Percentiles rank a stretch among this genome's conserved stretches.
Conservation (phyloP, 2,888 invertebrate species). For the Xestoiulus laeticollis region DNA sequence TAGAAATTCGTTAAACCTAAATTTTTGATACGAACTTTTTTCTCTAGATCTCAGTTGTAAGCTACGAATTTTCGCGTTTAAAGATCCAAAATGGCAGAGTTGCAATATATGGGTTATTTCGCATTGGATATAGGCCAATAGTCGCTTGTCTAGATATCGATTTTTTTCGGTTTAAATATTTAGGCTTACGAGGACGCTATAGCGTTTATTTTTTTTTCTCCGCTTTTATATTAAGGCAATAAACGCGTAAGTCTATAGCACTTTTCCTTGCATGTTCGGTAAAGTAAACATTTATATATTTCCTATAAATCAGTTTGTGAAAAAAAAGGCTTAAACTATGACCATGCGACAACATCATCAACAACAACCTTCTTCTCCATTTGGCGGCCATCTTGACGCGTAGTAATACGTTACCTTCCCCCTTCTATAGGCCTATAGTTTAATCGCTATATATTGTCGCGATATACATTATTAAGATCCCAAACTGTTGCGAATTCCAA, state of each 20-base stretch:
- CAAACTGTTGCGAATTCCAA: neutral
- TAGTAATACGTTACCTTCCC: neutral
- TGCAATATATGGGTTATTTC: neutral
- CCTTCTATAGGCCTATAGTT: neutral
- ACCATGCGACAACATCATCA: neutral
- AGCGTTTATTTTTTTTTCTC: neutral
- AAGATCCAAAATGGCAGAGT: neutral
- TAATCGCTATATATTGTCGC: too few species aligned
- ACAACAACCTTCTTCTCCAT: neutral
- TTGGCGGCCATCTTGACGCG: neutral
- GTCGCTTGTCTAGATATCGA: neutral
- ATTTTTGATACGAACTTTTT: too few species aligned
- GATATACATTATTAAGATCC: neutral
- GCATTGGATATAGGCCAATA: neutral
- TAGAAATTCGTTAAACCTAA: too few species aligned
- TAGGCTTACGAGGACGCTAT: neutral
- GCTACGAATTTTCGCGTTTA: neutral
- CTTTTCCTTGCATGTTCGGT: neutral
- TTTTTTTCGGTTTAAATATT: neutral
- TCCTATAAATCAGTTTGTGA: neutral
- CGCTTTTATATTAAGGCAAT: neutral
- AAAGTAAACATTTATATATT: neutral
- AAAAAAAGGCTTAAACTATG: neutral
- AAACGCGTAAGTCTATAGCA: neutral
- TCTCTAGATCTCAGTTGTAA: too few species aligned